Conservation (phyloP, 2,113 vertebrate genomes). For the Xiphias gladius region DNA sequence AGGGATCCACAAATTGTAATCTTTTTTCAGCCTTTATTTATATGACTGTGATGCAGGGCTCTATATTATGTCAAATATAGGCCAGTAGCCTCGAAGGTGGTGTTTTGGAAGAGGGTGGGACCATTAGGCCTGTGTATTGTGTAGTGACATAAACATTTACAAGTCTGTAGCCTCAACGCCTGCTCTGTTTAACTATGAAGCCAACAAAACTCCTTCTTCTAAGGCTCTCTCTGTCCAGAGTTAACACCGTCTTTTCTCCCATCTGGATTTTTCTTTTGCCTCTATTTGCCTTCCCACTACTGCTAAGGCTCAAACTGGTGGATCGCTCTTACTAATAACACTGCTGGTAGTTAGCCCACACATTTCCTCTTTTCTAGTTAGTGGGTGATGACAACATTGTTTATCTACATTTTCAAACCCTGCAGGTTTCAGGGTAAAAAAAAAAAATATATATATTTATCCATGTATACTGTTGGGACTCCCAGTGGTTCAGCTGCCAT, state of each 20-base stretch:
- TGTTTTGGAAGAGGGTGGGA: constrained; percentile 36
- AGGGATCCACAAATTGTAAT: neutral
- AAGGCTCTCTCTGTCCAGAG: constrained; percentile 30
- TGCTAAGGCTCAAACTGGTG: neutral
- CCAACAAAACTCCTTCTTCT: constrained; percentile 43
- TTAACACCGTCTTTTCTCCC: constrained; percentile 11
- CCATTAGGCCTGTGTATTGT: constrained; percentile 51
- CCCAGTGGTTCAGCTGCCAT: neutral
- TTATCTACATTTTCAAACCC: constrained; percentile 15
- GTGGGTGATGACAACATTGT: constrained; percentile 10
- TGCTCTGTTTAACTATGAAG: constrained; percentile 48
- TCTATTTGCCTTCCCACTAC: neutral
- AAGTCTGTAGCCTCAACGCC: constrained; percentile 42
- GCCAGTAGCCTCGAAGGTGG: neutral
- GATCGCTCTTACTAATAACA: neutral
- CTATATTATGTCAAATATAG: constrained; percentile 1
- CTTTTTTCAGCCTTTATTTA: neutral
- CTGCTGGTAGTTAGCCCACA: neutral
- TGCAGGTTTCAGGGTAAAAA: neutral
- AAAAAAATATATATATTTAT: too few relatives aligned
- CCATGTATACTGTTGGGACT: neutral
- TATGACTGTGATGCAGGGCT: neutral
- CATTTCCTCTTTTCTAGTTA: constrained; percentile 9
- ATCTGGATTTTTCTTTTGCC: neutral
- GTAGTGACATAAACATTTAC: constrained; percentile 62